Evolutionary conservation across 2,888 invertebrate genomes (phyloP), one percentile per base, ranked within the genome.

Genomic region (Alcis repandata): DNA sequence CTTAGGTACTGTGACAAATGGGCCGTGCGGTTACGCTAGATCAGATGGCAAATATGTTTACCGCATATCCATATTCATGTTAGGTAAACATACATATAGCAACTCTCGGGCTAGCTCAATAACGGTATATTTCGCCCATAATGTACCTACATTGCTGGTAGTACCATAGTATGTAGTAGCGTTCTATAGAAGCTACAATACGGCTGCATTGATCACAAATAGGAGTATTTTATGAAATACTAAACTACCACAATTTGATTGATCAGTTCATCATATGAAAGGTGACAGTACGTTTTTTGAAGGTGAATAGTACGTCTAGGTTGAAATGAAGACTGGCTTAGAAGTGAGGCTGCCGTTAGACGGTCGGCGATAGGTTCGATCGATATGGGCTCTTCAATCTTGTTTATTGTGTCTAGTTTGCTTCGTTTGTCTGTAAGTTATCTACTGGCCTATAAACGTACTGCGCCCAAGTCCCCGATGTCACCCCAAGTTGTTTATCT

Each of bases 401-500:
- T 33, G 0, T n/a, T 51, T 33, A 33, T 51, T 10, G 33, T 13
- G 3, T 33, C 19, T 33, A 41, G 53, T 22, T 32, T 17, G 13
- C 15, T 20, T 22, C 20, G 45, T 52, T 59, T 60, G 43, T 59
- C 46, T 59, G 56, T 36, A 59, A 51, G 75, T 74, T 68, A 72
- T 69, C 62, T 70, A 68, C 65, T 68, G 65, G 11, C 33, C 11
- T 33, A 27, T 36, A 48, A 43, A 52, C 7, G 32, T 61, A 66
- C 38, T 57, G 57, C 38, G 36, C 10, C 45, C 40, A n/a, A 57
- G 57, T 57, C 60, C 65, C 57, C 65, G 60, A 61, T 59, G 73
- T 71, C 36, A n/a, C 51, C 73, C 71, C 80, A 82, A 81, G 82
- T 86, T 88, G 87, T 91, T 89, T 91, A 89, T 88, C 87, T 85